Conservation (phyloP, 2,797 vertebrate species). For the Malurus leucopterus region DNA sequence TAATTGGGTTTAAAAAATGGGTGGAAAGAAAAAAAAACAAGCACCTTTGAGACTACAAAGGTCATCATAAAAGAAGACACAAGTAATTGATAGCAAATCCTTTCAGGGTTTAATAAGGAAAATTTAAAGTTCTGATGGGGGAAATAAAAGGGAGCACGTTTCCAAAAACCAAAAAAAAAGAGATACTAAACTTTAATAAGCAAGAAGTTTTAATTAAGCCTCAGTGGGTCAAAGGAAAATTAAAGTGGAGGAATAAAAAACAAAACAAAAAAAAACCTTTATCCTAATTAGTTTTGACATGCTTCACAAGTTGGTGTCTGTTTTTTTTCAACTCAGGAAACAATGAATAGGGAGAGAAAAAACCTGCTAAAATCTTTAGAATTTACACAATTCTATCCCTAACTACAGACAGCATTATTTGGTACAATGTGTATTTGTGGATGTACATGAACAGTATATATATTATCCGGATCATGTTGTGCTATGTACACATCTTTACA, state of each 20-base stretch:
- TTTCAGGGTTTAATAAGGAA: slow-evolving; percentile 55
- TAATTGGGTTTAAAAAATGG: slow-evolving; percentile 42
- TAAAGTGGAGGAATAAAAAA: slow-evolving; percentile 3
- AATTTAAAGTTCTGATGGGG: slow-evolving; percentile 2
- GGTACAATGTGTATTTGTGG: slow-evolving; percentile 91
- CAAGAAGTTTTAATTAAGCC: slow-evolving; percentile 72
- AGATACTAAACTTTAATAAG: slow-evolving; percentile 72
- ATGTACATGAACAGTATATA: slow-evolving; percentile 93
- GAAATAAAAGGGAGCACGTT: slow-evolving; percentile 37
- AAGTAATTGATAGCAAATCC: slow-evolving; percentile 57
- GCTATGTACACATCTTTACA: slow-evolving; percentile 99
- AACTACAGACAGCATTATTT: slow-evolving; percentile 91
- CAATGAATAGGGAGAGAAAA: slow-evolving; percentile 73
- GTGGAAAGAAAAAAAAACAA: background rate
- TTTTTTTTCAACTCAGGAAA: slow-evolving; percentile 72
- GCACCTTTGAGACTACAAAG: slow-evolving; percentile 68
- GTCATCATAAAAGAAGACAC: slow-evolving; percentile 65
- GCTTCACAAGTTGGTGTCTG: slow-evolving; percentile 69
- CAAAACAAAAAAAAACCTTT: slow-evolving; percentile 32
- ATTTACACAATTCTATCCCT: slow-evolving; percentile 85
- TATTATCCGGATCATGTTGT: slow-evolving; percentile 99
- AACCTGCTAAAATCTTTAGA: slow-evolving; percentile 79
- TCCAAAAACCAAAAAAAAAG: slow-evolving; percentile 16
- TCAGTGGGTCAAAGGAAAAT: slow-evolving; percentile 70
- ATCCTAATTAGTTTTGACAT: slow-evolving; percentile 74